phyloP scores from a whole-genome alignment of 2,888 invertebrate genomes.

The Stenichneumon culpator region DNA sequence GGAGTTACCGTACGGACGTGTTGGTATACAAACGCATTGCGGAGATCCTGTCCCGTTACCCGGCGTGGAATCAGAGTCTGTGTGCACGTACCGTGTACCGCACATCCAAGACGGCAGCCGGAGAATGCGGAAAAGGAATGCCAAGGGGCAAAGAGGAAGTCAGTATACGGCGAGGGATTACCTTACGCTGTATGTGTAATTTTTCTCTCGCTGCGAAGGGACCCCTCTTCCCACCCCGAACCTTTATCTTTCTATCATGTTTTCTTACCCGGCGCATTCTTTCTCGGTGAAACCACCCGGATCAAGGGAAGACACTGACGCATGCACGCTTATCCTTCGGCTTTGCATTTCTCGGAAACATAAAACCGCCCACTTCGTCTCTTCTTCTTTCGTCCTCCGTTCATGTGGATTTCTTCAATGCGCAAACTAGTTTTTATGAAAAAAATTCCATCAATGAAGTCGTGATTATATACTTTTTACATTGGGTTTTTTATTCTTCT shows the following conservation, averaged over 20 bases:
- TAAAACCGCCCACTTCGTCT: conserved; percentile 6
- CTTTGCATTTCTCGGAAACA: conserved; percentile 20
- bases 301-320: conserved; percentile 46
- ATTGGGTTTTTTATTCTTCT: background rate
- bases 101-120: conserved; percentile 22
- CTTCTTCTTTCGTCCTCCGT: background rate
- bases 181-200: conserved; percentile 51
- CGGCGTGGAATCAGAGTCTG: conserved; percentile 41
- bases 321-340: conserved; percentile 34
- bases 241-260: conserved; percentile 56
- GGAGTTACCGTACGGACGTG: conserved; percentile 34
- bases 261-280: conserved; percentile 50
- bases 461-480: background rate
- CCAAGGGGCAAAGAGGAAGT: conserved; percentile 44
- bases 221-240: conserved; percentile 12
- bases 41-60: conserved; percentile 19
- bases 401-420: background rate
- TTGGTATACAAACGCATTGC: conserved; percentile 41
- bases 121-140: conserved; percentile 5
- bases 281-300: conserved; percentile 69
- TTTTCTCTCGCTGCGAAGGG: conserved; percentile 32
- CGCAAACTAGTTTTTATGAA: background rate
- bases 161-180: conserved; percentile 51
- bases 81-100: conserved; percentile 27
- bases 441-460: background rate